Evolutionary conservation across 2,888 invertebrate species (phyloP).

Genomic region (Carpatolechia fugitivella): DNA sequence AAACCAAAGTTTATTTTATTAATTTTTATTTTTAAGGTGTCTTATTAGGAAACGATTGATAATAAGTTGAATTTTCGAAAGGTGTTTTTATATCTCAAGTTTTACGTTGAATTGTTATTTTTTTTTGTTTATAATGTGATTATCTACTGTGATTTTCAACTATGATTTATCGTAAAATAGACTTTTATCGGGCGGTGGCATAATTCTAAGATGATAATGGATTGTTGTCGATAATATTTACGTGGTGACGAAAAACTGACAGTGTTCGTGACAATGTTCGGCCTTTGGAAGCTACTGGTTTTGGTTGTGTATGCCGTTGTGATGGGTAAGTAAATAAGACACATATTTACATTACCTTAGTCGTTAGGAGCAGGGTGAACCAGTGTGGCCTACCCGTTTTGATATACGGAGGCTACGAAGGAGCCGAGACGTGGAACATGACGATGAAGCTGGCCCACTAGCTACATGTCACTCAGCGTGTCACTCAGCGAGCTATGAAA

Average conservation of each 20-base stretch:
- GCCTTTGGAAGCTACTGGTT: constrained; percentile 9
- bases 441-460: no score
- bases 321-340: constrained; percentile 9
- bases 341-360: background rate
- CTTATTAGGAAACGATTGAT: no score
- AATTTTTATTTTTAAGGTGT: no score
- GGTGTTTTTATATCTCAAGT: no score
- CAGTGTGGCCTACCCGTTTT: no score
- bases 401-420: no score
- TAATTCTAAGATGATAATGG: constrained; percentile 1
- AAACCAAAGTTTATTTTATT: background rate
- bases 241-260: background rate
- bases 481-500: no score
- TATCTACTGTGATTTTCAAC: background rate
- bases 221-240: background rate
- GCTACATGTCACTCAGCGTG: no score
- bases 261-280: constrained; percentile 4
- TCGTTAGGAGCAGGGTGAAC: no score
- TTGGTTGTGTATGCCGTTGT: constrained; percentile 3
- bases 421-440: no score
- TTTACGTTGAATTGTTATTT: no score
- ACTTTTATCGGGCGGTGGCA: background rate
- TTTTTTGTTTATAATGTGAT: background rate
- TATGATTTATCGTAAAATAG: background rate
- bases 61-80: no score